Percentiles rank a stretch among this genome's conserved stretches.
These are phyloP conservation scores for Scortum barcoo DNA, from an alignment of 2,113 vertebrate species.

Conservation along the genomic window DNA sequence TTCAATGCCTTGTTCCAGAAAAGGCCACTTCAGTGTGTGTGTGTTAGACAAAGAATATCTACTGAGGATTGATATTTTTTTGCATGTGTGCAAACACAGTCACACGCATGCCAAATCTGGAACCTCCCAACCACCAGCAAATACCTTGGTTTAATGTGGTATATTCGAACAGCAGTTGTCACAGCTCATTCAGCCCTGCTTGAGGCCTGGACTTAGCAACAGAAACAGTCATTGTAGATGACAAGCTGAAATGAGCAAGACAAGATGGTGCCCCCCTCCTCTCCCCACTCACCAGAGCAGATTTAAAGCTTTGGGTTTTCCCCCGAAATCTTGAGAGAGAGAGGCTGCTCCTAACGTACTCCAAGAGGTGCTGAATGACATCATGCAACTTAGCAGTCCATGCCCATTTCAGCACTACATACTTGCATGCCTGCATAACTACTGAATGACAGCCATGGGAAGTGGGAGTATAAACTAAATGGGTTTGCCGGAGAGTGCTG, in stretches of 20 bases:
- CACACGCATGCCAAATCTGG: constrained; percentile 8
- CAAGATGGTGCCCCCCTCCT: constrained; percentile 42
- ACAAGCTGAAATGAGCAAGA: constrained; percentile 41
- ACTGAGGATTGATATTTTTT: neutral
- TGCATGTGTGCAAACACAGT: neutral
- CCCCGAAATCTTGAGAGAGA: constrained; percentile 51
- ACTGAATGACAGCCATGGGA: constrained; percentile 60
- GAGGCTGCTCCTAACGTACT: constrained; percentile 46
- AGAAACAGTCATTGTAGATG: constrained; percentile 48
- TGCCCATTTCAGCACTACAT: constrained; percentile 65
- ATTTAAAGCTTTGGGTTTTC: constrained; percentile 64
- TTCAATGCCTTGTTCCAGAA: constrained; percentile 13
- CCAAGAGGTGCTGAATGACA: constrained; percentile 69
- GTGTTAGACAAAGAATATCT: neutral
- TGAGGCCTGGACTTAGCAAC: constrained; percentile 25
- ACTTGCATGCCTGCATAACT: constrained; percentile 65
- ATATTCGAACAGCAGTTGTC: constrained; percentile 47
- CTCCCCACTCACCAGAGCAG: too few relatives aligned
- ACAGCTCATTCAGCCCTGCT: constrained; percentile 30
- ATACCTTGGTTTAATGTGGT: constrained; percentile 23
- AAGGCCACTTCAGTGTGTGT: constrained; percentile 11
- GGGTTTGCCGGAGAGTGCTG: constrained; percentile 8
- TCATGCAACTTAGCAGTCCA: constrained; percentile 63
- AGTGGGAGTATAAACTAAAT: constrained; percentile 34
- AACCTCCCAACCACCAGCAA: constrained; percentile 36